These are phyloP conservation scores for Pogonus chalceus DNA, from an alignment of 1,140 invertebrate genomes.

Conservation along the genomic window DNA sequence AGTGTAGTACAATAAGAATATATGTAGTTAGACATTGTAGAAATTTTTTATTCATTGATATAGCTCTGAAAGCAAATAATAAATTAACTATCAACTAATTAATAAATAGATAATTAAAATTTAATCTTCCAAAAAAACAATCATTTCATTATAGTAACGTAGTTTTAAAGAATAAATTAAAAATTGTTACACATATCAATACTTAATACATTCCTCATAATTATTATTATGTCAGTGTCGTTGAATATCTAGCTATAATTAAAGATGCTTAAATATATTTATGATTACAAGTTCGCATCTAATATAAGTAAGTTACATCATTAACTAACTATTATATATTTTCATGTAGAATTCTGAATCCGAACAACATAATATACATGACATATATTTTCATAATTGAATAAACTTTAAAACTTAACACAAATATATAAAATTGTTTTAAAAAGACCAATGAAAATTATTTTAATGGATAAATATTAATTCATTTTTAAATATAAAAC, in stretches of 20 bases:
- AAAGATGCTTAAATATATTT: neutral
- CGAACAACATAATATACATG: neutral
- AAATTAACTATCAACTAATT: neutral
- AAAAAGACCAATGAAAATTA: too few relatives aligned
- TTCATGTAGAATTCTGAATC: neutral
- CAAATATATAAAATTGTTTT: too few relatives aligned
- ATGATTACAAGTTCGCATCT: neutral
- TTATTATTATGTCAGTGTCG: neutral
- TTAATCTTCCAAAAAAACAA: neutral
- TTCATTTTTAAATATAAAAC: too few relatives aligned
- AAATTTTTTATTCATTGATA: neutral
- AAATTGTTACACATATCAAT: neutral
- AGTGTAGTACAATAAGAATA: too few relatives aligned
- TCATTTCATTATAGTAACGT: neutral
- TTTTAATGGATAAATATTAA: too few relatives aligned
- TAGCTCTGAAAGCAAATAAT: neutral
- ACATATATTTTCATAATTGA: neutral
- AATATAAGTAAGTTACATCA: neutral
- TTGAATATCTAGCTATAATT: neutral
- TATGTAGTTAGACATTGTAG: neutral
- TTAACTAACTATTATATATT: neutral
- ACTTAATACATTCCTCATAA: neutral
- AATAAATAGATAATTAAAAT: neutral
- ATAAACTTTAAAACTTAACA: too few relatives aligned
- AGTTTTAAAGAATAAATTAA: neutral